A percentile compares a stretch with the other conserved stretches of the same genome.
Conservation (phyloP, 1,140 invertebrate genomes). For the Hyphantria cunea region DNA sequence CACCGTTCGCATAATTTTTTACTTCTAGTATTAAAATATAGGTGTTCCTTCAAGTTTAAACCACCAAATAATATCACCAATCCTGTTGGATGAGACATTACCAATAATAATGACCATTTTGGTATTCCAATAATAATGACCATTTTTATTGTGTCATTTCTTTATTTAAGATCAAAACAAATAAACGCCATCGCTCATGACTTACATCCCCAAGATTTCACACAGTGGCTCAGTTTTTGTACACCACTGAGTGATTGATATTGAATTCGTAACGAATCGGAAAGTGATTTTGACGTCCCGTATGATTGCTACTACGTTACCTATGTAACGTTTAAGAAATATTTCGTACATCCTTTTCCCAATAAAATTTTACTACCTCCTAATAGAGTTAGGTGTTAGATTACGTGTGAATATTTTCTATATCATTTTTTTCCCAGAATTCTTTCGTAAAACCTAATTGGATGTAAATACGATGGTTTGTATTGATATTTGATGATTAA, state of each 20-base stretch:
- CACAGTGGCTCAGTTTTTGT: conserved; percentile 28
- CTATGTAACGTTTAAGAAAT: neutral
- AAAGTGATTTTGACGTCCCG: conserved; percentile 56
- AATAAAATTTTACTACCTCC: conserved; percentile 16
- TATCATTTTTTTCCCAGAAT: conserved; percentile 5
- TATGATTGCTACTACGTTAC: conserved; percentile 33
- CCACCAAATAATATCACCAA: too few relatives aligned
- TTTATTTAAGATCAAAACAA: too few relatives aligned
- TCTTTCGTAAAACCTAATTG: too few relatives aligned
- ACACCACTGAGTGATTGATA: conserved; percentile 56
- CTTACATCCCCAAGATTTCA: conserved; percentile 11
- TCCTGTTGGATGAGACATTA: too few relatives aligned
- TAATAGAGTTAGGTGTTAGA: conserved; percentile 15
- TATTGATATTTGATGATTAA: neutral
- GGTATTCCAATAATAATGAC: too few relatives aligned
- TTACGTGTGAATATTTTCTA: conserved; percentile 7
- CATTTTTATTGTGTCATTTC: too few relatives aligned
- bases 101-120: too few relatives aligned
- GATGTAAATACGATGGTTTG: neutral
- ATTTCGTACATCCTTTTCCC: conserved; percentile 12
- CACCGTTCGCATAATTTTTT: too few relatives aligned
- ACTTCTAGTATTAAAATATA: too few relatives aligned
- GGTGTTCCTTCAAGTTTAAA: too few relatives aligned
- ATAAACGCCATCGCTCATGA: conserved; percentile 25
- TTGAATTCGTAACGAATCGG: conserved; percentile 58